Percentiles rank a stretch among this genome's conserved stretches.
Conservation (phyloP, 2,113 vertebrate species). For the Rousettus leschenaultii region DNA sequence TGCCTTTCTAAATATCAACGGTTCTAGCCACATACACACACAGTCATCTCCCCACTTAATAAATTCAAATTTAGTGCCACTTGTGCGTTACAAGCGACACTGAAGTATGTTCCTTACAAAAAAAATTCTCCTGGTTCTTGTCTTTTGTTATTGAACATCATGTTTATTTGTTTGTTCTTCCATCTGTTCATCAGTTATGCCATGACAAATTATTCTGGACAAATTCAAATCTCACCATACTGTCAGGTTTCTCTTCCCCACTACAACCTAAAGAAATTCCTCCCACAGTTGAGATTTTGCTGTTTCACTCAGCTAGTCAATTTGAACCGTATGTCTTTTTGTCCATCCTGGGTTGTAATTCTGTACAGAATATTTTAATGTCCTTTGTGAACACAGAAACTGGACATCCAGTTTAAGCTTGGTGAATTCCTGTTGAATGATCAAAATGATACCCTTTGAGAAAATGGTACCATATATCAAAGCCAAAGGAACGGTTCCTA, state of each 20-base stretch:
- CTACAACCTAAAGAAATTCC: neutral
- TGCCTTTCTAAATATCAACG: neutral
- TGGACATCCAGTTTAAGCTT: neutral
- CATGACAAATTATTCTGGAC: neutral
- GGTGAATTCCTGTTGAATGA: neutral
- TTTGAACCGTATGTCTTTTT: neutral
- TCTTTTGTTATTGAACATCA: neutral
- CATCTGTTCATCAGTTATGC: neutral
- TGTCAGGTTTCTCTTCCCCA: neutral
- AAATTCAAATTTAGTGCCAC: neutral
- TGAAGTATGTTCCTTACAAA: neutral
- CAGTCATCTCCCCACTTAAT: neutral
- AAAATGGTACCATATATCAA: neutral
- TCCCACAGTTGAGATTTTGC: neutral
- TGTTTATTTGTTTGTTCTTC: neutral
- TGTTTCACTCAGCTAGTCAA: neutral
- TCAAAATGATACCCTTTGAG: neutral
- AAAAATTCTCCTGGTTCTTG: neutral
- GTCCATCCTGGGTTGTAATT: neutral
- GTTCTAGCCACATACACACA: rapidly evolving
- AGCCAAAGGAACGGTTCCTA: neutral
- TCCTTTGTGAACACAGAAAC: neutral
- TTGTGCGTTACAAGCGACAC: neutral
- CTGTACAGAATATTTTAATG: neutral
- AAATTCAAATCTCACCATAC: neutral